Evolutionary conservation across 2,797 vertebrate genomes (phyloP), one percentile per base, ranked within the genome.

Genomic region (Etheostoma perlongum): DNA sequence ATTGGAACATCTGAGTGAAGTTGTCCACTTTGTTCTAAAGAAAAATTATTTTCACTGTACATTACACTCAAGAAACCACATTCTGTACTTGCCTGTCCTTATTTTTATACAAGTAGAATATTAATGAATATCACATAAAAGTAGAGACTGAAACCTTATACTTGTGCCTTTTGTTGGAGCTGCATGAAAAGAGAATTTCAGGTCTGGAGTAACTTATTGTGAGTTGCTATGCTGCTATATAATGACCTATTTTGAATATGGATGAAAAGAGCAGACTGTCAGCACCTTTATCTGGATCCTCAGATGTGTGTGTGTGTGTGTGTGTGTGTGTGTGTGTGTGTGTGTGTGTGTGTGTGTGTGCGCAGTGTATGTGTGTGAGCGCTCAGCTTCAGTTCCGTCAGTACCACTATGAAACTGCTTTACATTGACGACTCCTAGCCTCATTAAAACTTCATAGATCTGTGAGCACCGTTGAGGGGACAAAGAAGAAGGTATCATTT

Each of bases 391-490:
- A 57, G 44, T 65, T 69, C 52, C 63, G 15, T 30, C 67, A 19
- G 66, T 76, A 66, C 60, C 58, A 66, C 74, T 69, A 67, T 70
- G 79, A 80, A 83, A 87, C 80, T 75, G 73, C 80, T 84, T 83
- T 84, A 82, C 67, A 68, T 63, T 66, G 75, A 87, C 48, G 21
- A 73, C 85, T 85, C 66, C 79, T 67, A 81, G 82, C 80, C 93
- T 95, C 93, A 95, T 95, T 95, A 94, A 94, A 94, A 93, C 86
- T 87, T 89, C 85, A 93, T 89, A 83, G 89, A 86, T 88, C 82
- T 88, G 85, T 90, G 91, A 88, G 89, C 88, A 85, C 76, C 18
- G 60, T 60, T 65, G 82, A 91, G 85, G 88, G 86, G 91, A 90
- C 85, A 90, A 87, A 92, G 90, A 74, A 75, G 63, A 68, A 40